Base-by-base conservation (phyloP, 2,888 invertebrate genomes). In the Azorinus chamasolen region DNA sequence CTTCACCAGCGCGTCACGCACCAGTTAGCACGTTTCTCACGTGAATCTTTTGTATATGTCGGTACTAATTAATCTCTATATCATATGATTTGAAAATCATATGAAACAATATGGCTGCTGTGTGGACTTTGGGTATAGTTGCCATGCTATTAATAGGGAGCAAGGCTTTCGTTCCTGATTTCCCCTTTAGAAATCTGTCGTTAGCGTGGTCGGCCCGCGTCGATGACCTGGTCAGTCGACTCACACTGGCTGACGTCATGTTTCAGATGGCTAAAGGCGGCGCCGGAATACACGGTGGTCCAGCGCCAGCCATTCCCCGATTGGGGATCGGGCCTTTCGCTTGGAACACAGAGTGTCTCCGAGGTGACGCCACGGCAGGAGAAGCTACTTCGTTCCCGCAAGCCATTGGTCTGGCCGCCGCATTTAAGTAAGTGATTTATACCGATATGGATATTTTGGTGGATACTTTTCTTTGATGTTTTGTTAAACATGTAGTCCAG, bases 331-430 rank as follows among this genome's bases (percentile, higher is more conserved):
- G 74, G 27, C 88, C 88, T 0, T 89, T 89, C 62, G 81, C 84
- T 10, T 92, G 90, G 91, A 86, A 88, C 55, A 87, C 89, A 2
- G 91, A 92, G 68, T 91, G 91, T 78, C 79, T 91, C 10, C 74
- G 89, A 16, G 91, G 91, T 1, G 90, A 89, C 58, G 88, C 87
- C 6, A 24, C 63, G 5, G 87, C 90, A 0, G 91, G 90, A 6
- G 81, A 85, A 58, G 90, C 91, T 18, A 92, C 92, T 6, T 82
- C 89, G 2, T 92, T 91, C 63, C 91, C 91, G n/a, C 89, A 91
- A 71, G 88, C 92, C 6, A 65, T 92, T 27, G 91, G 91, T 20
- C 83, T 92, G 10, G 91, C 90, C 8, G 91, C 92, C 1, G 68
- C 91, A 22, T 91, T 91, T 76, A 91, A 89, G 91, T 91, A 80